Percentiles rank a stretch among this genome's conserved stretches.
phyloP scores from a whole-genome alignment of 2,888 invertebrate species.

The Parnassius mnemosyne region DNA sequence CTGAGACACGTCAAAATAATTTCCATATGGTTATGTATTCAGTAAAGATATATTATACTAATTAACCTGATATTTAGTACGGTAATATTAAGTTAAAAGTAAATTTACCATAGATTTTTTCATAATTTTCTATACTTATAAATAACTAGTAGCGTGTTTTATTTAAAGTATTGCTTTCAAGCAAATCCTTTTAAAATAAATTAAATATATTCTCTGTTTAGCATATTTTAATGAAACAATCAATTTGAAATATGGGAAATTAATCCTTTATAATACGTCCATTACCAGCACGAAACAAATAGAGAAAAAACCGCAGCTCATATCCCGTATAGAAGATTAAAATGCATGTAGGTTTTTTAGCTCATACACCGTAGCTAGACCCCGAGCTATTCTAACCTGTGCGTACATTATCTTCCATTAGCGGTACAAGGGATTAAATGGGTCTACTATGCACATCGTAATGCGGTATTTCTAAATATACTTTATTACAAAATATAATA shows the following conservation, averaged over 20 bases:
- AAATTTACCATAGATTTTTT: too few species aligned
- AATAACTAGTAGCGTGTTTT: too few species aligned
- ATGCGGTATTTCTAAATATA: slow-evolving; percentile 11
- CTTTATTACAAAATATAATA: slow-evolving; percentile 35
- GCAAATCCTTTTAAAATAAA: too few species aligned
- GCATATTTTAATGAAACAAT: background rate
- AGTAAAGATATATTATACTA: too few species aligned
- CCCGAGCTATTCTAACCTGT: slow-evolving; percentile 42
- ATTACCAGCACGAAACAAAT: slow-evolving; percentile 2
- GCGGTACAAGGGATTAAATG: slow-evolving; percentile 65
- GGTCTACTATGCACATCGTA: slow-evolving; percentile 30
- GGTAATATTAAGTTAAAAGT: too few species aligned
- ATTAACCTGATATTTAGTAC: too few species aligned
- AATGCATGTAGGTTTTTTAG: slow-evolving; percentile 44
- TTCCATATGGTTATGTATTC: too few species aligned
- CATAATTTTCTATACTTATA: too few species aligned
- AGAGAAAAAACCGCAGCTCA: slow-evolving; percentile 16
- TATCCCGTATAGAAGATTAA: slow-evolving; percentile 33
- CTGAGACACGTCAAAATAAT: too few species aligned
- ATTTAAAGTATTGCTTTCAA: too few species aligned
- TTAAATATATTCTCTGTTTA: too few species aligned
- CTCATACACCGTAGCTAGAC: slow-evolving; percentile 28
- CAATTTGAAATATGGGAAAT: background rate
- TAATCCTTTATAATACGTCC: slow-evolving; percentile 1
- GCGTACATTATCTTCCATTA: slow-evolving; percentile 68